phyloP scores from a whole-genome alignment of 2,113 vertebrate species.

The Sinosuthora webbiana region DNA sequence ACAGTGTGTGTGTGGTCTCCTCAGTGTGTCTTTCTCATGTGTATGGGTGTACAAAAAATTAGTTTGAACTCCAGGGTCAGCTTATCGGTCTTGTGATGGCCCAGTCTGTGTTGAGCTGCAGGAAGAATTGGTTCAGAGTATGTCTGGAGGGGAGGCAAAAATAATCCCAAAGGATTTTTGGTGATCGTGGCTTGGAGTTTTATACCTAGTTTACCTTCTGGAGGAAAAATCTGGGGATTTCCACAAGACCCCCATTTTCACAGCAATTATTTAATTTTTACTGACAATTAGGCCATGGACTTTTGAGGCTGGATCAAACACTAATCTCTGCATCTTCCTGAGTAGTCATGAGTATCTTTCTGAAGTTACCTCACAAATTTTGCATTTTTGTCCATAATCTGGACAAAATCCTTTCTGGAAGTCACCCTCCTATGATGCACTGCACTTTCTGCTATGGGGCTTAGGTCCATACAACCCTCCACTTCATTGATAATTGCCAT shows the following conservation, averaged over 20 bases:
- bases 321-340: not conserved
- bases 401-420: not conserved
- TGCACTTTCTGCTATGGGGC: not conserved
- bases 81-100: not conserved
- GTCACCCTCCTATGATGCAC: rapidly evolving
- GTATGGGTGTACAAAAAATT: not conserved
- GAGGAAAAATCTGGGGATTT: not conserved
- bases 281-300: not conserved
- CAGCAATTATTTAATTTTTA: not conserved
- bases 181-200: not conserved
- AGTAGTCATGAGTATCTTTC: not conserved
- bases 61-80: not conserved
- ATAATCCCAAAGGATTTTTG: not conserved
- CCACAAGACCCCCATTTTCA: not conserved
- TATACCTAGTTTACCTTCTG: not conserved
- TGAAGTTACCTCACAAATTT: not conserved
- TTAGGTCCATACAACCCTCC: not conserved
- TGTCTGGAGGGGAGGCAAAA: not conserved
- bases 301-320: not conserved
- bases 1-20: not conserved
- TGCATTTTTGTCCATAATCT: not conserved
- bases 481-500: slow-evolving; percentile 41
- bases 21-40: not conserved
- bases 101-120: not conserved
- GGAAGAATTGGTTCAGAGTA: not conserved